Evolutionary conservation across 2,113 vertebrate species (phyloP).

Genomic region (Montifringilla adamsi): DNA sequence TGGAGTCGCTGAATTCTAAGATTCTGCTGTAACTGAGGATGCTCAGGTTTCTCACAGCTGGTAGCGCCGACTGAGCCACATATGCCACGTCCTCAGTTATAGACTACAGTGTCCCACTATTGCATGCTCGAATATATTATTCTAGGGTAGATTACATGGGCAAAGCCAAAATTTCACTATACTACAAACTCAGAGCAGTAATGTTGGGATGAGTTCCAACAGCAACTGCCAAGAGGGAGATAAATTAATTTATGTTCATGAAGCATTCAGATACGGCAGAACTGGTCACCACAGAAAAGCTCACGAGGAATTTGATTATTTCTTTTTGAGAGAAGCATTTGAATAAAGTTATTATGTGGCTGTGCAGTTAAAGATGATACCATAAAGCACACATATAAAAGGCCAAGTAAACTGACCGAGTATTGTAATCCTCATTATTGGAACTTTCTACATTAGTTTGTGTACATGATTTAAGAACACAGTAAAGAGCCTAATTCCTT

Average conservation of each 20-base stretch:
- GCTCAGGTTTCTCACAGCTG: constrained; percentile 63
- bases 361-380: neutral
- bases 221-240: constrained; percentile 16
- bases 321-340: neutral
- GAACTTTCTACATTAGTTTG: neutral
- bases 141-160: constrained; percentile 24
- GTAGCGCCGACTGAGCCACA: neutral
- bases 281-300: neutral
- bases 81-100: constrained; percentile 38
- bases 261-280: neutral
- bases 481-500: neutral
- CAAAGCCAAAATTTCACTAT: constrained; percentile 31
- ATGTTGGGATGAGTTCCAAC: constrained; percentile 19
- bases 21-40: constrained; percentile 27
- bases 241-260: constrained; percentile 27
- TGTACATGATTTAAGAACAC: neutral
- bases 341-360: neutral
- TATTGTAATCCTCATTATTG: neutral
- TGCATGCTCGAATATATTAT: neutral
- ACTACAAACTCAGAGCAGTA: neutral
- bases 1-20: constrained; percentile 7
- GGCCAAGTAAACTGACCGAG: neutral
- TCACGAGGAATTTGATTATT: neutral
- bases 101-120: neutral
- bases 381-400: neutral